A percentile compares a stretch with the other conserved stretches of the same genome.
These are phyloP conservation scores for Hormaphis cornu DNA, from an alignment of 1,140 invertebrate species.

Conservation along the genomic window DNA sequence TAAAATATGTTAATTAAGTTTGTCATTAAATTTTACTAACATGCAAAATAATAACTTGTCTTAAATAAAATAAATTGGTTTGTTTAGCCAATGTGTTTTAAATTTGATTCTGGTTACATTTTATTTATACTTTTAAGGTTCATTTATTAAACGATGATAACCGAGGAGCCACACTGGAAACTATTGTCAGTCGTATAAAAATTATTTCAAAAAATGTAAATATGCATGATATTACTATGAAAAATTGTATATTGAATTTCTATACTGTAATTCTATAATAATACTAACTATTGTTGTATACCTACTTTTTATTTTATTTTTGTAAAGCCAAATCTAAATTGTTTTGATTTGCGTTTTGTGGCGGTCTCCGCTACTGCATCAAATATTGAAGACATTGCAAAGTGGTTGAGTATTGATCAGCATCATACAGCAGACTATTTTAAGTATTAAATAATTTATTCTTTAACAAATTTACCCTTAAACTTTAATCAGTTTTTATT, in stretches of 20 bases:
- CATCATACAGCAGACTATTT: constrained; percentile 44
- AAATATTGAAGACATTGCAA: constrained; percentile 64
- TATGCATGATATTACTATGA: too few species aligned
- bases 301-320: background rate
- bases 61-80: too few species aligned
- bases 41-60: too few species aligned
- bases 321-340: background rate
- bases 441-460: constrained; percentile 42
- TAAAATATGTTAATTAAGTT: constrained; percentile 37
- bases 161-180: constrained; percentile 67
- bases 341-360: constrained; percentile 52
- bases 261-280: too few species aligned
- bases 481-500: background rate
- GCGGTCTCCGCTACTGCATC: constrained; percentile 71
- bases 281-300: background rate
- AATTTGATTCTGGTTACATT: too few species aligned
- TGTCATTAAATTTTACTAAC: background rate
- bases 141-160: constrained; percentile 61
- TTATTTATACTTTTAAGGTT: constrained; percentile 40
- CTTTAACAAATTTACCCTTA: background rate
- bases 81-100: too few species aligned
- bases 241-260: too few species aligned
- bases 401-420: constrained; percentile 52
- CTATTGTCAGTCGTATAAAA: constrained; percentile 68
- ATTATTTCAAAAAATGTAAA: constrained; percentile 45